Evolutionary conservation across 2,113 vertebrate species (phyloP), one percentile per base, ranked within the genome.

Genomic region (Sphyrna mokarran): DNA sequence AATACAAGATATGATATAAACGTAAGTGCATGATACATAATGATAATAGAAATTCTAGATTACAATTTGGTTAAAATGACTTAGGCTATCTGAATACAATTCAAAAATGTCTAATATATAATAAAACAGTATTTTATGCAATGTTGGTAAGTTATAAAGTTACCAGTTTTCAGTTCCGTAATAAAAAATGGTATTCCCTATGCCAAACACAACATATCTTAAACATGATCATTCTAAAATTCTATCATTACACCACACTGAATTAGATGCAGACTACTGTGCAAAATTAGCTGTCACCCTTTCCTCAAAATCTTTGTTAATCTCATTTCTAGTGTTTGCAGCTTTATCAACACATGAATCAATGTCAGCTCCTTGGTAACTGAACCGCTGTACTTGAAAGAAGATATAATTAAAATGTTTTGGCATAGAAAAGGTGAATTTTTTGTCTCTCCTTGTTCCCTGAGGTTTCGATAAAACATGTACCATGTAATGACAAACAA

Each of bases 361-460:
- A 99, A 98, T 99, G 99, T 99, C 99, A 99, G 98, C 98, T 99
- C 98, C 99, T 99, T 99, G 98, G 98, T 99, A 99, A 99, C 99
- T 98, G 98, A 99, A 98, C 98, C 97, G 97, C 98, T 98, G 97
- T 98, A 98, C 98, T 98, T 98, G 98, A 98, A 98, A 99, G 99
- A 98, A 99, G 99, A 99, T 99, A 99, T 99, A 99, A 99, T 99
- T 99, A 99, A 99, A 99, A 99, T 99, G 98, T 99, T 99, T 99
- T 99, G 98, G 98, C 98, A 98, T 97, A 98, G 98, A 98, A 98
- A 98, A 98, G 98, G 98, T 98, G 98, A 99, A 98, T 98, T 97
- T 97, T 95, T 97, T 98, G 98, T 98, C 98, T 98, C 98, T 97
- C 97, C 97, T 97, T 97, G 96, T 97, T 97, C 97, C 94, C 98